Evolutionary conservation across 2,113 vertebrate genomes (phyloP), one percentile per base, ranked within the genome.

Genomic region (Heterocephalus glaber): DNA sequence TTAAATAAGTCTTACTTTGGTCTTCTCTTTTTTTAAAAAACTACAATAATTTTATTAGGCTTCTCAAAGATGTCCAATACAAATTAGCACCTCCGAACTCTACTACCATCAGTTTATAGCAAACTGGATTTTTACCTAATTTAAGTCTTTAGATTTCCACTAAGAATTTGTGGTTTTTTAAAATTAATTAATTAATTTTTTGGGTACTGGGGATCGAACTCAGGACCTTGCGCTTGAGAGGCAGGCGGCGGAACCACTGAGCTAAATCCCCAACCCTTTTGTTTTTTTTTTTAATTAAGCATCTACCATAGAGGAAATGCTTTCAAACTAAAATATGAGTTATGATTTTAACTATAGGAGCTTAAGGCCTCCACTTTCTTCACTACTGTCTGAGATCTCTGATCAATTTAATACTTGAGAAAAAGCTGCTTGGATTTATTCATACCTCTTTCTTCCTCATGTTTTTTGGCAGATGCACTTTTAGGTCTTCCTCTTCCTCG

Each of bases 381-480:
- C 30, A 89, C 44, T 87, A 26, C 33, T 72, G 66, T 20, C 86
- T 89, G 86, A 61, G 56, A 81, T 47, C 61, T 88, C 35, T 83
- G 41, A 86, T 82, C 65, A 84, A 63, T 30, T 74, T 80, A 95
- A 89, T 38, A 76, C 38, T 89, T 74, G 88, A 54, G 83, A 70
- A 81, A 52, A 82, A 87, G 14, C 65, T 94, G n/a, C 81, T 63
- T 4, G 24, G 9, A 92, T 86, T 97, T 95, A 93, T 76, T 94
- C 97, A 98, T 99, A 99, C 99, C 99, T 99, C 99, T 99, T 95
- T 99, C 99, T 81, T 99, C 99, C 88, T 99, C 99, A 1, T 99
- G 99, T 70, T 99, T 99, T 98, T 99, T 99, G 77, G 99, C 98
- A 30, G 99, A 99, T 49, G 99, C 98, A 49, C 99, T 99, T 97